phyloP scores from a whole-genome alignment of 2,888 invertebrate genomes.

The Sicus ferrugineus region DNA sequence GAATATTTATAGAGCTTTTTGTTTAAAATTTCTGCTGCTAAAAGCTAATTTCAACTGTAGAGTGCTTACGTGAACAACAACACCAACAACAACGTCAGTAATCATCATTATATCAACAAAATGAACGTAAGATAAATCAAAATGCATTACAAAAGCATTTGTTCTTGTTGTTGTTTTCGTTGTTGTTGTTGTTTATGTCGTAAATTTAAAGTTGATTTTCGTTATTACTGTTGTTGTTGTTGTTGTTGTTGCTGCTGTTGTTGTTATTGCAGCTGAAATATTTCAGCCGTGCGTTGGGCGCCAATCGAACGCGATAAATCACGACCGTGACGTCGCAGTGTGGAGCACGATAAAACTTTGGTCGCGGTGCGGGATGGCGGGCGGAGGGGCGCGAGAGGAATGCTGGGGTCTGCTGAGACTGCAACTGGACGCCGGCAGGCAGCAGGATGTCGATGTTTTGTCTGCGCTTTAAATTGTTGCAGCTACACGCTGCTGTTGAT shows the following conservation, averaged over 20 bases:
- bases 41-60: too few species aligned
- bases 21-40: too few species aligned
- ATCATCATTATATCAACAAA: background rate
- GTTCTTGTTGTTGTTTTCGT: background rate
- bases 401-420: too few species aligned
- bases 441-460: too few species aligned
- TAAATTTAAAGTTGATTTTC: background rate
- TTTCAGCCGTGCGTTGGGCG: slow-evolving; percentile 8
- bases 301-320: slow-evolving; percentile 3
- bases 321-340: background rate
- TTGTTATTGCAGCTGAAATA: slow-evolving; percentile 4
- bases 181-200: too few species aligned
- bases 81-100: background rate
- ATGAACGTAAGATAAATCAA: slow-evolving; percentile 6
- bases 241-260: slow-evolving; percentile 9
- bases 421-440: too few species aligned
- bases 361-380: background rate
- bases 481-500: too few species aligned
- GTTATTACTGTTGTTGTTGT: background rate
- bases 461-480: too few species aligned
- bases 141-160: background rate
- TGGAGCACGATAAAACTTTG: background rate
- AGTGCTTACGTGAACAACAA: background rate
- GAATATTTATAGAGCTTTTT: too few species aligned
- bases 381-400: too few species aligned